Conservation (phyloP, 2,113 vertebrate genomes). For the Corythaixoides concolor region DNA sequence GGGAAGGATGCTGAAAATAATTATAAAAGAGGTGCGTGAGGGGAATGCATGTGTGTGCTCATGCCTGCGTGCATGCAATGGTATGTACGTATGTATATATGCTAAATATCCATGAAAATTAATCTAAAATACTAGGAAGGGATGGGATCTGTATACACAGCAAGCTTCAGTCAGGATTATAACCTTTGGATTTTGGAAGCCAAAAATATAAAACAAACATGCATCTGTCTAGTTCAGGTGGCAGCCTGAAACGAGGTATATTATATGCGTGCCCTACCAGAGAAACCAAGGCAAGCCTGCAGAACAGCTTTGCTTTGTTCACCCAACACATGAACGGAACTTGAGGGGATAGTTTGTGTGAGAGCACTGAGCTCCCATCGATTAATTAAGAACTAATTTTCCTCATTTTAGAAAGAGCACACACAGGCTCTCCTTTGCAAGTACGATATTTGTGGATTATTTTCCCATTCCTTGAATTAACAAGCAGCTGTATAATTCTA, state of each 20-base stretch:
- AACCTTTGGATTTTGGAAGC: background rate
- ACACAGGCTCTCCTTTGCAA: background rate
- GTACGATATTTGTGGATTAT: background rate
- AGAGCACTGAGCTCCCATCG: background rate
- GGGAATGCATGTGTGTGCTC: rapidly evolving
- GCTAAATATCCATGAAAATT: background rate
- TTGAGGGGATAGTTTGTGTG: background rate
- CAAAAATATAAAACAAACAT: background rate
- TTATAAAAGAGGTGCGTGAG: background rate
- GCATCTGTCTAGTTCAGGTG: background rate
- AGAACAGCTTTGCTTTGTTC: background rate
- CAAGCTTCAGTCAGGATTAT: background rate
- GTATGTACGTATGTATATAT: background rate
- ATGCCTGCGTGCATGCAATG: rapidly evolving
- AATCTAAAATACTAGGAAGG: background rate
- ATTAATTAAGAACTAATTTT: background rate
- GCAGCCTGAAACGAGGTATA: background rate
- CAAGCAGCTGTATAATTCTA: background rate
- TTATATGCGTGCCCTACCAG: background rate
- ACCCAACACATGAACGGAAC: background rate
- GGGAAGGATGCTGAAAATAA: background rate
- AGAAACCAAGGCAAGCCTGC: background rate
- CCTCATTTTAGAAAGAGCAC: background rate
- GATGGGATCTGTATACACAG: background rate
- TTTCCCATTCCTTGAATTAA: background rate